Base-by-base conservation (phyloP, 1,140 invertebrate genomes). In the Drosophila punjabiensis region DNA sequence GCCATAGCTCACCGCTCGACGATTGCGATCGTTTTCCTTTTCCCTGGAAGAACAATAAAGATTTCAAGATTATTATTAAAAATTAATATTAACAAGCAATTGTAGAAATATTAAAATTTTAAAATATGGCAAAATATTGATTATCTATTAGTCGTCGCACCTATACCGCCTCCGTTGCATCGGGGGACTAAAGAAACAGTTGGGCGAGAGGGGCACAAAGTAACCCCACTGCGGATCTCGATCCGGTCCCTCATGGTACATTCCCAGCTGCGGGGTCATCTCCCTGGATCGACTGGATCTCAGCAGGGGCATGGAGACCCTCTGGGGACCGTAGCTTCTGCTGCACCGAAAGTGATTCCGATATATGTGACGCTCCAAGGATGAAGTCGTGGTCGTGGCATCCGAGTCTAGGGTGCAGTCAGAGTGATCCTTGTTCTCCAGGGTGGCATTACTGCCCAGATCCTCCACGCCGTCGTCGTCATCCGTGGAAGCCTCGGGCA, bases 21-120 rank as follows among this genome's bases (percentile, higher is more conserved):
- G 92, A 74, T 85, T 92, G 60, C 92, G 87, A 87, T 93, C 92
- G 79, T 90, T 92, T 82, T 92, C 89, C 52, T 92, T 93, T 60
- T 93, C 92, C 73, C 92, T 93, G 78, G 3, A 93, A 89, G 7
- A 32, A 14, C 5, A 61, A 20, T 16, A 18, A n/a, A 33, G 37
- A 20, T 18, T 5, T 20, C 28, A 0, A 1, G 20, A 35, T 1
- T 37, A 14, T 1, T 37, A 14, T 52, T 50, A 39, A n/a, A 47
- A 16, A 33, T 18, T 6, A 8, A 4, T 14, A 7, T n/a, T n/a
- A 50, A 60, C 20, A 35, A 28, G 4, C 0, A 28, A 63, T 59
- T 68, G 8, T 14, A 33, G 1, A 32, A 13, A 35, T 65, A 45
- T 28, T 33, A 10, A 39, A 32, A 33, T 24, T 43, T n/a, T 14